A percentile compares a stretch with the other conserved stretches of the same genome.
phyloP scores from a whole-genome alignment of 2,113 vertebrate genomes.

The Dascyllus trimaculatus region DNA sequence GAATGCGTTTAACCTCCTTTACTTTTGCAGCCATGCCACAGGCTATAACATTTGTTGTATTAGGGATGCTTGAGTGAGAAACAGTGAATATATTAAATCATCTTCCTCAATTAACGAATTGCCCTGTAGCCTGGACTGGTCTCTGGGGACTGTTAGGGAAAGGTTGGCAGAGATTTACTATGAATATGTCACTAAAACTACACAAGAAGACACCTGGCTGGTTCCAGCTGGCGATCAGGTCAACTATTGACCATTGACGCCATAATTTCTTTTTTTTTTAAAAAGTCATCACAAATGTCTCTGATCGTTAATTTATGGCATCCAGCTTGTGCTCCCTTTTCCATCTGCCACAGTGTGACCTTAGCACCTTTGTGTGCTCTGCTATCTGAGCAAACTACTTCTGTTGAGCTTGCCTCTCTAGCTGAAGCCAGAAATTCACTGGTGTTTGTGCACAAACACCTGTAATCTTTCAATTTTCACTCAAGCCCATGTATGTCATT shows the following conservation, averaged over 20 bases:
- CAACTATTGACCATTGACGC: background rate
- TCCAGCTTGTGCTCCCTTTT: background rate
- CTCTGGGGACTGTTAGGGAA: background rate
- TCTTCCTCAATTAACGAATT: no score
- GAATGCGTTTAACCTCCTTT: background rate
- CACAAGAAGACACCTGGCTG: background rate
- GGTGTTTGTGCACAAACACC: background rate
- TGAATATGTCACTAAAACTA: no score
- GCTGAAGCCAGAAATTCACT: background rate
- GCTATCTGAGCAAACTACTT: background rate
- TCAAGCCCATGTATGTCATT: background rate
- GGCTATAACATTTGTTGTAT: background rate
- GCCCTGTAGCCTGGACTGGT: background rate
- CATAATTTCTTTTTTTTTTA: background rate
- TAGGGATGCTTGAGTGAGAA: background rate
- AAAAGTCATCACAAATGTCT: background rate
- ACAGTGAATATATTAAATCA: no score
- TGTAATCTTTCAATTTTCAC: background rate
- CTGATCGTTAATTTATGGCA: background rate
- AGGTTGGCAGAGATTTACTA: background rate
- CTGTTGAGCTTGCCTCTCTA: background rate
- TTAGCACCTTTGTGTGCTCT: background rate
- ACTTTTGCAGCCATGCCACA: background rate
- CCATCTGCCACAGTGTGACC: background rate
- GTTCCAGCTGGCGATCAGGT: background rate